Evolutionary conservation across 2,797 vertebrate genomes (phyloP), one percentile per base, ranked within the genome.

Genomic region (Steatocranus sp.): DNA sequence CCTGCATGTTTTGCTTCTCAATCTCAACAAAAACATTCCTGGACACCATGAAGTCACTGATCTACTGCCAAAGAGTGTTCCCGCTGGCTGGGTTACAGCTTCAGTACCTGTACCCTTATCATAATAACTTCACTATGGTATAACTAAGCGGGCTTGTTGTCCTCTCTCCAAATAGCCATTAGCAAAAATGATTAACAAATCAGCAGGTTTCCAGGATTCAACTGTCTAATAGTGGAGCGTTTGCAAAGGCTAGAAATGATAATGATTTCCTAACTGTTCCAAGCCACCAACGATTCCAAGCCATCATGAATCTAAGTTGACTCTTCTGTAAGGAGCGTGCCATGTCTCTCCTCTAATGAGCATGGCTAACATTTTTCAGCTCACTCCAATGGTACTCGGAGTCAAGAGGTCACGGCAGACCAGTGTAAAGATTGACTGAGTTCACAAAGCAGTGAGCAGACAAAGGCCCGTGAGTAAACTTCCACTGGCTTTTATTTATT

Each of bases 381-480:
- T 87, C 82, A 49, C 78, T 91, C 81, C 78, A 78, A 82, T 88
- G 88, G 86, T 81, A 84, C 79, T 79, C 75, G 74, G 90, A 93
- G 95, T 96, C 93, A 95, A 94, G 93, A 94, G 95, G 95, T 96
- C 94, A 93, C 63, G 15, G 85, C 80, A 90, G 89, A 89, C 80
- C 84, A 94, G 90, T 92, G 94, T 80, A 95, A 96, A 96, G 94
- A 95, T 96, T 96, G 93, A 95, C 95, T 95, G 61, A 93, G 94
- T 92, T 91, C 91, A 95, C 94, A 95, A 91, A 89, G 87, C 89
- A 89, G 88, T 48, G 18, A 89, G 92, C 90, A 94, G 88, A 95
- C 94, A 95, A 94, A 91, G 93, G 80, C 82, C 91, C 92, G 92
- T 95, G 94, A 96, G 95, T 95, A 95, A 96, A 96, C 95, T 79